phyloP scores from a whole-genome alignment of 2,888 invertebrate species.

The Mechanitis mazaeus region DNA sequence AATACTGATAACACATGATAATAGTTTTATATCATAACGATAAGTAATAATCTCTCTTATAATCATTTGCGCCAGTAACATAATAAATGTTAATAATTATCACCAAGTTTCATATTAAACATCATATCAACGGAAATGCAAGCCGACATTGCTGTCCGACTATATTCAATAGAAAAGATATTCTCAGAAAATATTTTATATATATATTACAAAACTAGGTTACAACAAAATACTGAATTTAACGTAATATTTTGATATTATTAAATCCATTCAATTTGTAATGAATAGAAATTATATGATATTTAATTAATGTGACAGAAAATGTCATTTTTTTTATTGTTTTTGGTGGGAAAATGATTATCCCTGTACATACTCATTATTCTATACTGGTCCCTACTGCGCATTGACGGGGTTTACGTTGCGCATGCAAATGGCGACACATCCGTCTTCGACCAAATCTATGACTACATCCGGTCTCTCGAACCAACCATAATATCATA shows the following conservation, averaged over 20 bases:
- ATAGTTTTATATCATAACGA: conserved; percentile 39
- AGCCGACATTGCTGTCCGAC: conserved; percentile 2
- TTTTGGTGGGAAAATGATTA: conserved; percentile 17
- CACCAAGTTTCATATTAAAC: not conserved
- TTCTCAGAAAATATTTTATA: not conserved
- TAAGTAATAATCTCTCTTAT: conserved; percentile 42
- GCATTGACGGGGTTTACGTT: conserved; percentile 44
- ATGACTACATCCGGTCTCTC: conserved; percentile 56
- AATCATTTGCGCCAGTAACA: conserved; percentile 39
- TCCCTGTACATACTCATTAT: conserved; percentile 34
- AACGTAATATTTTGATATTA: too few relatives aligned
- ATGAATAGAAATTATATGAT: too few relatives aligned
- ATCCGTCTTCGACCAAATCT: conserved; percentile 65
- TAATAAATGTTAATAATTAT: conserved; percentile 9
- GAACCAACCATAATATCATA: conserved; percentile 31
- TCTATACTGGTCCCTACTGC: conserved; percentile 34
- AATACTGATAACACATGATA: conserved; percentile 52
- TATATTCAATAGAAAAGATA: not conserved
- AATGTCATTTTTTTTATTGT: not conserved
- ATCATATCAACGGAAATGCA: conserved; percentile 15
- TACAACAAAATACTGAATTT: too few relatives aligned
- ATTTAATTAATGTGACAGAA: too few relatives aligned
- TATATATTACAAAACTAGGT: too few relatives aligned
- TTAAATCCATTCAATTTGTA: too few relatives aligned
- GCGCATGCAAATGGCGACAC: conserved; percentile 65